These are phyloP conservation scores for Dicyrtoma fusca DNA, from an alignment of 2,888 invertebrate species.

Conservation along the genomic window DNA sequence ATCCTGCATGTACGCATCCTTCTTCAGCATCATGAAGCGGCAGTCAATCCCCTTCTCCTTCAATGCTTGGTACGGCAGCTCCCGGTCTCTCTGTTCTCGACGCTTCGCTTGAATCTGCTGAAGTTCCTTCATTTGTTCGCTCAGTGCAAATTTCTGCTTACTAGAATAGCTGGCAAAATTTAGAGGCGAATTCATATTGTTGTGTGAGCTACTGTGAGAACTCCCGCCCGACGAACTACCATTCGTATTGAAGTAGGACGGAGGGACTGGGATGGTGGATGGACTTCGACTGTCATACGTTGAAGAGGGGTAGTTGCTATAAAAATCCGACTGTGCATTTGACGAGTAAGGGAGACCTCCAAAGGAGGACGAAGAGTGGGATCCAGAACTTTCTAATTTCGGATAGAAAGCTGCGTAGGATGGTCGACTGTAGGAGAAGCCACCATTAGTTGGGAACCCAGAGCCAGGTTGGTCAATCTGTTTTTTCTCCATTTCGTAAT, in stretches of 20 bases:
- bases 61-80: slow-evolving; percentile 36
- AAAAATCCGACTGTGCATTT: no score
- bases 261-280: no score
- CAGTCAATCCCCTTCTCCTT: slow-evolving; percentile 38
- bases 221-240: not conserved
- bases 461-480: slow-evolving; percentile 37
- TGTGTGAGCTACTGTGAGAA: no score
- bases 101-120: not conserved
- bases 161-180: no score
- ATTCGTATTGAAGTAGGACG: no score
- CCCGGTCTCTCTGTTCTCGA: not conserved
- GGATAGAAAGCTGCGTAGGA: slow-evolving; percentile 59
- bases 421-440: slow-evolving; percentile 63
- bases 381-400: slow-evolving; percentile 39
- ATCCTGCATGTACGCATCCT: slow-evolving; percentile 51
- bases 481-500: slow-evolving; percentile 92
- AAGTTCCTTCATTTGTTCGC: not conserved
- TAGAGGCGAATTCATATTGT: not conserved
- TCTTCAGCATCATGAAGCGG: slow-evolving; percentile 43
- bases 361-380: not conserved
- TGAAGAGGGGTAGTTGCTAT: no score
- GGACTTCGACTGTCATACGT: no score
- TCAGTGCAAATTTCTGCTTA: no score
- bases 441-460: slow-evolving; percentile 3
- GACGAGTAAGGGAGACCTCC: not conserved